phyloP scores from a whole-genome alignment of 2,113 vertebrate genomes.

The Oreochromis niloticus region DNA sequence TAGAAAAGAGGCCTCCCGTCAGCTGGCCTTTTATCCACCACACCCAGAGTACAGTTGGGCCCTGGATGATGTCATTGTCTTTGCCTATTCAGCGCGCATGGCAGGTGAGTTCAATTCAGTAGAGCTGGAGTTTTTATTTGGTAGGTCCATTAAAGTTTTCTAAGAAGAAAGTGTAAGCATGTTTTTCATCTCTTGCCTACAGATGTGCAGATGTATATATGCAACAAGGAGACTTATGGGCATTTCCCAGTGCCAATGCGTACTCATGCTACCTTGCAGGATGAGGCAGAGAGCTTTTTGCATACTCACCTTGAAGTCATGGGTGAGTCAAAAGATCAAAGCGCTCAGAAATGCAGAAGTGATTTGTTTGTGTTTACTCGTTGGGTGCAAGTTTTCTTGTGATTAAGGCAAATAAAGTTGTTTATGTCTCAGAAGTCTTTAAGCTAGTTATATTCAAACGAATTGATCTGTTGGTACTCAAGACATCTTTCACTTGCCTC shows the following conservation, averaged over 20 bases:
- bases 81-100: constrained; percentile 82
- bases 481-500: not conserved
- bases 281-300: constrained; percentile 83
- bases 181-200: not conserved
- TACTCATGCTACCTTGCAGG: constrained; percentile 74
- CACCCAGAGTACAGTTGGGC: constrained; percentile 82
- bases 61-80: constrained; percentile 88
- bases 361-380: not conserved
- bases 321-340: constrained; percentile 71
- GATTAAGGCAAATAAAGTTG: not conserved
- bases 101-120: constrained; percentile 70
- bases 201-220: constrained; percentile 88
- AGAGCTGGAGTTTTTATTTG: not conserved
- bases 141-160: not conserved
- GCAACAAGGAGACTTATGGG: constrained; percentile 81
- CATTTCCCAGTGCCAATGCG: constrained; percentile 81
- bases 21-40: constrained; percentile 81
- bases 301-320: constrained; percentile 83
- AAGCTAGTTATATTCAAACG: not conserved
- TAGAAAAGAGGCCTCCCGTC: constrained; percentile 73
- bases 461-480: not conserved
- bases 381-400: not conserved
- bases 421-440: not conserved
- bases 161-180: not conserved
- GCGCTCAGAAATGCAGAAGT: not conserved